Conservation (phyloP, 1,140 invertebrate species). For the Lordiphosa mommai region DNA sequence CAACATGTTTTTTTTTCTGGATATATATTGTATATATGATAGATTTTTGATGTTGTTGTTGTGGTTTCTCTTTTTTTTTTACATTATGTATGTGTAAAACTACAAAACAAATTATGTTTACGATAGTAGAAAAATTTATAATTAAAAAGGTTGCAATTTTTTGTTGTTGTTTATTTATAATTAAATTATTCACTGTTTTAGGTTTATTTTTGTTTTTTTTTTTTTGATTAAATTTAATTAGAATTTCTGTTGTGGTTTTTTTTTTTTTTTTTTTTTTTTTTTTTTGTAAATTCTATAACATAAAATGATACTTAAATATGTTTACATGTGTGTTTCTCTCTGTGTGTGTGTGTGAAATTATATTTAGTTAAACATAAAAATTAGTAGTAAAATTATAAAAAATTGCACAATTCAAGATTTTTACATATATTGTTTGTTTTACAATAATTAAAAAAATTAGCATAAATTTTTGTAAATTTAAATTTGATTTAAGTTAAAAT, state of each 20-base stretch:
- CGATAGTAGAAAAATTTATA: constrained; percentile 23
- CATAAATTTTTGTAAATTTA: constrained; percentile 27
- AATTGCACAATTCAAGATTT: constrained; percentile 70
- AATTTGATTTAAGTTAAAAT: constrained; percentile 75
- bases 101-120: constrained; percentile 61
- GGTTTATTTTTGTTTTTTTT: constrained; percentile 18
- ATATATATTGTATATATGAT: constrained; percentile 53
- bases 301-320: constrained; percentile 35
- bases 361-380: constrained; percentile 46
- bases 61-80: constrained; percentile 25
- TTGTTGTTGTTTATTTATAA: constrained; percentile 19
- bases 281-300: constrained; percentile 50
- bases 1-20: constrained; percentile 48
- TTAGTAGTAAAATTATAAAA: constrained; percentile 63
- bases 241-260: constrained; percentile 17
- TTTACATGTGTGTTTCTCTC: constrained; percentile 27
- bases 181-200: constrained; percentile 67
- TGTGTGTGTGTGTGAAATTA: constrained; percentile 45
- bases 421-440: constrained; percentile 50
- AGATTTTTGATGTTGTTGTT: constrained; percentile 15
- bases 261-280: constrained; percentile 29
- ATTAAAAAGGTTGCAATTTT: constrained; percentile 22
- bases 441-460: constrained; percentile 55
- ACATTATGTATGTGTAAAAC: constrained; percentile 61
- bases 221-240: constrained; percentile 36